Base-by-base conservation (phyloP, 1,140 invertebrate genomes). In the Drosophila nannoptera region DNA sequence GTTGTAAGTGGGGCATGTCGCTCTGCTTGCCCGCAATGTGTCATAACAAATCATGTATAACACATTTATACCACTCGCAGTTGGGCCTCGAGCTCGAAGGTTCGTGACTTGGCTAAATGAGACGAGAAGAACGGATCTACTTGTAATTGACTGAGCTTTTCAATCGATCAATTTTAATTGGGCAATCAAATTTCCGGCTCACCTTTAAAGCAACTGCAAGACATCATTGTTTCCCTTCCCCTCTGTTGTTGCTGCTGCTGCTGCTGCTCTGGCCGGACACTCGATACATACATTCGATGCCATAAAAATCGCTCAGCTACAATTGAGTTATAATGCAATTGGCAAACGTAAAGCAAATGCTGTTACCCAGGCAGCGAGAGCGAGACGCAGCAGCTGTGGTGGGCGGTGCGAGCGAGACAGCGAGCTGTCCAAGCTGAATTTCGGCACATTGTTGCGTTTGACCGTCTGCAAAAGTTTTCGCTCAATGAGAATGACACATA, bases 321-420 rank as follows among this genome's bases (percentile, higher is more conserved):
- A 86, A 86, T 86, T 86, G 81, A 86, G 81, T 86, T 84, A 86
- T 86, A 86, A 86, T 86, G 77, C 81, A 86, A 86, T 86, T 86
- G 82, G 77, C 81, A 86, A 86, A 86, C 73, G 81, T 86, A 83
- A 87, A 77, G 81, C 71, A 86, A 86, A 86, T 86, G 68, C 77
- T 86, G 81, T 86, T 86, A 83, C 68, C 80, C 78, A 22, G 22
- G 4, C 9, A 8, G 31, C 4, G 7, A 0, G 31, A 9, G 6
- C 5, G 42, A 7, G n/a, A 29, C n/a, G 0, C 22, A 38, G 32
- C 38, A 22, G 9, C n/a, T n/a, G n/a, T n/a, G n/a, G 40, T 11
- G 22, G 40, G 50, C 43, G 14, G 43, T 4, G 50, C 11, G 5
- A 12, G 52, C 33, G 62, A 45, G 60, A 9, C 9, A 32, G 11